phyloP scores from a whole-genome alignment of 2,797 vertebrate genomes.

The Percopsis omiscomaycus region DNA sequence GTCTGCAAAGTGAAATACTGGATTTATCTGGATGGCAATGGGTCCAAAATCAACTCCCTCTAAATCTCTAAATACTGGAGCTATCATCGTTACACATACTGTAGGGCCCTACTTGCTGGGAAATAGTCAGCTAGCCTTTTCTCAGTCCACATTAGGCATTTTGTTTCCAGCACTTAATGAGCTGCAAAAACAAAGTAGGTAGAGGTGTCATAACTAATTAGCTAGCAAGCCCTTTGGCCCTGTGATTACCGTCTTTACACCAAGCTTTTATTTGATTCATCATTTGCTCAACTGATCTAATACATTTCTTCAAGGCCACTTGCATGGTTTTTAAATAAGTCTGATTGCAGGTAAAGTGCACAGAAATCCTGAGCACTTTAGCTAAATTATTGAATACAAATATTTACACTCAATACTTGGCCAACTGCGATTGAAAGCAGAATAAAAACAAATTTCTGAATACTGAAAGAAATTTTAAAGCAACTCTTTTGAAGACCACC shows the following conservation, averaged over 20 bases:
- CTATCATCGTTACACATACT: slow-evolving; percentile 2
- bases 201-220: slow-evolving; percentile 17
- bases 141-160: slow-evolving; percentile 5
- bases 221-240: slow-evolving; percentile 5
- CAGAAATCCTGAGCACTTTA: too few relatives aligned
- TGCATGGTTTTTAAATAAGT: slow-evolving; percentile 3
- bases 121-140: neutral
- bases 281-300: slow-evolving; percentile 28
- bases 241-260: slow-evolving; percentile 27
- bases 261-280: slow-evolving; percentile 43
- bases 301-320: slow-evolving; percentile 35
- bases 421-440: neutral
- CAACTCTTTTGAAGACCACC: neutral
- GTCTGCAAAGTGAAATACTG: slow-evolving; percentile 40
- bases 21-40: slow-evolving; percentile 36
- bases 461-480: neutral
- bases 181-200: slow-evolving; percentile 20
- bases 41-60: slow-evolving; percentile 17
- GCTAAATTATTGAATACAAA: slow-evolving; percentile 3
- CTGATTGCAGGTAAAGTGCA: slow-evolving; percentile 11
- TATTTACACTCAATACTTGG: slow-evolving; percentile 10
- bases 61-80: slow-evolving; percentile 18
- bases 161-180: slow-evolving; percentile 20
- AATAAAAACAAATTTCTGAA: neutral
- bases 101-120: neutral